Base-by-base conservation (phyloP, 2,113 vertebrate genomes). In the Trogon melanurus region DNA sequence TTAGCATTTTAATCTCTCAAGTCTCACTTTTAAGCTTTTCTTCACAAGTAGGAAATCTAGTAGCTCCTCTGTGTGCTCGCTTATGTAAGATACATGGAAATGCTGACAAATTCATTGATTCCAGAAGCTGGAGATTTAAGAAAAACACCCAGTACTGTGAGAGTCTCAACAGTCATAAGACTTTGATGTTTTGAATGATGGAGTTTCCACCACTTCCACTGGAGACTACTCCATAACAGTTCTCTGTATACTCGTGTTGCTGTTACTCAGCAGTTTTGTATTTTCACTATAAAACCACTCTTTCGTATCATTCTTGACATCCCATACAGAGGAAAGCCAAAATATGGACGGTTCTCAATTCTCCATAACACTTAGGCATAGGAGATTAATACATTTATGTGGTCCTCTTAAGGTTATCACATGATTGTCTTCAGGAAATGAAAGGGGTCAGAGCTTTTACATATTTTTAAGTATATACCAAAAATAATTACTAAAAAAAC, bases 181-280 rank as follows among this genome's bases (percentile, higher is more conserved):
- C 69, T 96, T 89, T 41, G 65, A 92, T 94, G 57, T 92, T 96
- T 87, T 89, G 86, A 94, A 51, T 60, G 60, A 82, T 53, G 89
- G 85, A 81, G 73, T 87, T 97, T 95, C 89, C 76, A 94, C 74
- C 85, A 54, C 91, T 93, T 96, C 76, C 91, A 84, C 91, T 69
- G 73, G 80, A 92, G 70, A 70, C 36, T 7, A 9, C 62, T 93
- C 83, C 86, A 75, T 80, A 91, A 75, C 66, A 89, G 45, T 83
- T 57, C 70, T 38, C 91, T 80, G 54, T 54, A 34, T 76, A 36
- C 80, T 92, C 95, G 75, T 73, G 92, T 93, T 94, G 85, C 86
- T 89, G 78, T 94, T 96, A 95, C 86, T 95, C 90, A 95, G 94
- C 91, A 93, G 36, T 89, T 93, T 78, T 91, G 44, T 88, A 65